Evolutionary conservation across 2,797 vertebrate species (phyloP).

Genomic region (Lacerta viridis): DNA sequence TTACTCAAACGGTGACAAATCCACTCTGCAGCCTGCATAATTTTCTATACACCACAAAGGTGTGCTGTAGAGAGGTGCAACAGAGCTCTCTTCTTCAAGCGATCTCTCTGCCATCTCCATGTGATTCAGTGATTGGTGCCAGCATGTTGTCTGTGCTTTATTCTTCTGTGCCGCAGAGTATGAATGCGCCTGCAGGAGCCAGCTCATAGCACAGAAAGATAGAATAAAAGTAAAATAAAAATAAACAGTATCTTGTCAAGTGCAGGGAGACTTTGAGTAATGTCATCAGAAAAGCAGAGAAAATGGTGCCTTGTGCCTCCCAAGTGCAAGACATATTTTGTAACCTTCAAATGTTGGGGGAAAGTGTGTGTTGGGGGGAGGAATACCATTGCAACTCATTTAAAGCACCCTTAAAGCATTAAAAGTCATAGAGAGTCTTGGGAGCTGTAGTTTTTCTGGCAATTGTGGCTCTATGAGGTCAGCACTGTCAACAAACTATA

Average conservation of each 20-base stretch:
- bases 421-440: no score
- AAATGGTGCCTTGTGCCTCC: slow-evolving; percentile 9
- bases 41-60: slow-evolving; percentile 27
- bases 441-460: no score
- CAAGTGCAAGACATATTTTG: background rate
- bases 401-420: no score
- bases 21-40: slow-evolving; percentile 10
- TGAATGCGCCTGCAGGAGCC: slow-evolving; percentile 30
- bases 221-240: slow-evolving; percentile 24
- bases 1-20: slow-evolving; percentile 4
- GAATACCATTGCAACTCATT: no score
- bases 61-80: slow-evolving; percentile 26
- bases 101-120: background rate
- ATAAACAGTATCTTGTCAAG: slow-evolving; percentile 11
- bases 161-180: slow-evolving; percentile 37
- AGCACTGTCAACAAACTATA: no score
- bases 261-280: slow-evolving; percentile 36
- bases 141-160: slow-evolving; percentile 27
- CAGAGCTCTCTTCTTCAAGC: slow-evolving; percentile 20
- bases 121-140: slow-evolving; percentile 23
- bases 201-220: slow-evolving; percentile 14
- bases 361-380: background rate
- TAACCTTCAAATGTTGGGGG: background rate
- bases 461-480: background rate
- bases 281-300: slow-evolving; percentile 30